Evolutionary conservation across 35 echinoderm and acorn worm genomes (phyloP).

Genomic region (Patiria miniata): DNA sequence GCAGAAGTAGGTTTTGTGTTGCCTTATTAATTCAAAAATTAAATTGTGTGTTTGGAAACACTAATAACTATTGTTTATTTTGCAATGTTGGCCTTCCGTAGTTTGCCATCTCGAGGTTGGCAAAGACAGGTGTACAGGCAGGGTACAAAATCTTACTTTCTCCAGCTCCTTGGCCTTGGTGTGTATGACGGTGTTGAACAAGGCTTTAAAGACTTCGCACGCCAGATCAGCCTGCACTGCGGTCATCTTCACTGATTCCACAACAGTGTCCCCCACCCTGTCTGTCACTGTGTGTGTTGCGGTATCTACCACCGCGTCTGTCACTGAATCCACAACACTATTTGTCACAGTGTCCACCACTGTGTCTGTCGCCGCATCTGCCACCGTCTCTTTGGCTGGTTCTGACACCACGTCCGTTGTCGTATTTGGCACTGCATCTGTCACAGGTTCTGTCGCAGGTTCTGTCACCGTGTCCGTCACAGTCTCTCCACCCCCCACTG

Average conservation of each 20-base stretch:
- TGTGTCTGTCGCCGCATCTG: constrained; percentile 34
- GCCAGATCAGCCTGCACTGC: constrained; percentile 69
- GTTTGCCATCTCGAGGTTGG: background rate
- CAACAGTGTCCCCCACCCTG: background rate
- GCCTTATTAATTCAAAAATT: too few relatives aligned
- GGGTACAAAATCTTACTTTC: constrained; percentile 40
- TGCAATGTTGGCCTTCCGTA: too few relatives aligned
- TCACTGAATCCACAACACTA: constrained; percentile 24
- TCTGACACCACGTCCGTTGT: constrained; percentile 22
- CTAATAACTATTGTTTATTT: too few relatives aligned
- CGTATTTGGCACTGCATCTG: constrained; percentile 1
- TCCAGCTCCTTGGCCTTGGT: constrained; percentile 53
- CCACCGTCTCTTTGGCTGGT: constrained; percentile 28
- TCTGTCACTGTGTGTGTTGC: constrained; percentile 14
- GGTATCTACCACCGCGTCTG: constrained; percentile 24
- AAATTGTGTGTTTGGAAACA: too few relatives aligned
- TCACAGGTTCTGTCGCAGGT: background rate
- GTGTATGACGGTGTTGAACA: constrained; percentile 92
- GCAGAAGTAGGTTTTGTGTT: too few relatives aligned
- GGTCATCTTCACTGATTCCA: constrained; percentile 37
- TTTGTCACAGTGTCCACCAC: constrained; percentile 26
- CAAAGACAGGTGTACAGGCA: background rate
- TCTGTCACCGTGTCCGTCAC: background rate
- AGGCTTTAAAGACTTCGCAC: constrained; percentile 83
- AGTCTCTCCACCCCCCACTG: background rate